Evolutionary conservation across 2,113 vertebrate genomes (phyloP), one percentile per base, ranked within the genome.

Genomic region (Bubo blakistoni): DNA sequence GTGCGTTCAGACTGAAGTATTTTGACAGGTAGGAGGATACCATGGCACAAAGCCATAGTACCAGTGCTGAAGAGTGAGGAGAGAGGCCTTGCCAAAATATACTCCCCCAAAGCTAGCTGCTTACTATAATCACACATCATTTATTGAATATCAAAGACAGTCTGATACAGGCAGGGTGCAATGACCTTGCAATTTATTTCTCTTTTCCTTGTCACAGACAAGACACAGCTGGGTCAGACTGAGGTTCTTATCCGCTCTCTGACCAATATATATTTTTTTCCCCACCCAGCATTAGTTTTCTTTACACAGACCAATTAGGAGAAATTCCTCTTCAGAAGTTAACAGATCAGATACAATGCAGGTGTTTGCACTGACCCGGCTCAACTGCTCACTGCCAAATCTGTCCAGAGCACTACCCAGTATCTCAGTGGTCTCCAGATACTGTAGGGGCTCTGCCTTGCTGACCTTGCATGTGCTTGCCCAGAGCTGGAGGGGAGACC

Each of bases 51-150:
- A 97, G 96, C 96, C 94, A 97, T 87, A 72, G 86, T 25, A 93
- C 66, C 93, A 73, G 54, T 22, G 27, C 52, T 92, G 66, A 96
- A 90, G 66, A 94, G 81, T 65, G 73, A 85, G 27, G 32, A 49
- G 66, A 84, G 88, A 93, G 40, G 34, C 69, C 87, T 88, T 98
- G 96, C 92, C 97, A 98, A 97, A 95, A 92, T 62, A 92, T 8
- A 97, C 97, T 98, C 98, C 97, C 59, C 49, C 57, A 91, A 94
- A 95, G 73, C 51, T 94, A 86, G 94, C 94, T 97, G 97, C 92
- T 78, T 81, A 91, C 95, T 98, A 95, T 97, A 98, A 97, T 97
- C 97, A 12, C 98, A 98, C 98, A 95, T 98, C 98, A 98, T 98
- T 98, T 98, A 98, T 98, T 98, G 97, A 95, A 90, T 74, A 95